Conservation (phyloP, 2,888 invertebrate genomes). For the Phaonia tiefii region DNA sequence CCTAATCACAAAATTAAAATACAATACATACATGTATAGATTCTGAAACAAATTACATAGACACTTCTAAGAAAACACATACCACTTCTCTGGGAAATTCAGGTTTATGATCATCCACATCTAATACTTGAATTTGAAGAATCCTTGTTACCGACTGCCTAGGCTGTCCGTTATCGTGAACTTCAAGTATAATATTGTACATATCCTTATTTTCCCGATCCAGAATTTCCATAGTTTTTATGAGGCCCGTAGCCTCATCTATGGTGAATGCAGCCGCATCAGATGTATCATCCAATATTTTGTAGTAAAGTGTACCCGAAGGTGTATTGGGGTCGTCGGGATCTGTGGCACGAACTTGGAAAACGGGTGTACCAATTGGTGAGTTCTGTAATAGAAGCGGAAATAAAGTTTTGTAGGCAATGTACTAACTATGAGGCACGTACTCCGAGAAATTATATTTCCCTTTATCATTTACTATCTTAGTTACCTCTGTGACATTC, state of each 20-base stretch:
- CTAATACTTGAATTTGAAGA: constrained; percentile 85
- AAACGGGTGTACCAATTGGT: constrained; percentile 87
- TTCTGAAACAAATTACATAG: too few species aligned
- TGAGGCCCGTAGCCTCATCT: constrained; percentile 86
- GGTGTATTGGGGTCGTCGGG: constrained; percentile 89
- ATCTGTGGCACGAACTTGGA: constrained; percentile 88
- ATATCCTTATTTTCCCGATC: constrained; percentile 88
- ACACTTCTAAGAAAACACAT: constrained; percentile 77
- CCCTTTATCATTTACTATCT: too few species aligned
- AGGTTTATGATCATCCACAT: constrained; percentile 90
- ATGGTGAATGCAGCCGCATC: constrained; percentile 85
- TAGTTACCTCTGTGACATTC: constrained; percentile 84
- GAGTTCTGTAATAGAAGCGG: constrained; percentile 82
- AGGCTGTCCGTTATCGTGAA: constrained; percentile 89
- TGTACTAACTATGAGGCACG: background rate
- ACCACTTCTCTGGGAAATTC: constrained; percentile 86
- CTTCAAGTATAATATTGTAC: constrained; percentile 89
- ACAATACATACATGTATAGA: constrained; percentile 10
- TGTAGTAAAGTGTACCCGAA: constrained; percentile 87
- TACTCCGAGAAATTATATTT: background rate
- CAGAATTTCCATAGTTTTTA: constrained; percentile 85
- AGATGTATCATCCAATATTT: constrained; percentile 86
- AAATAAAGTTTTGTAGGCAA: background rate
- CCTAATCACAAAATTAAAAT: constrained; percentile 78
- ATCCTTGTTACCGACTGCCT: constrained; percentile 88